Base-by-base conservation (phyloP, 2,888 invertebrate genomes). In the Oasisia sp. region DNA sequence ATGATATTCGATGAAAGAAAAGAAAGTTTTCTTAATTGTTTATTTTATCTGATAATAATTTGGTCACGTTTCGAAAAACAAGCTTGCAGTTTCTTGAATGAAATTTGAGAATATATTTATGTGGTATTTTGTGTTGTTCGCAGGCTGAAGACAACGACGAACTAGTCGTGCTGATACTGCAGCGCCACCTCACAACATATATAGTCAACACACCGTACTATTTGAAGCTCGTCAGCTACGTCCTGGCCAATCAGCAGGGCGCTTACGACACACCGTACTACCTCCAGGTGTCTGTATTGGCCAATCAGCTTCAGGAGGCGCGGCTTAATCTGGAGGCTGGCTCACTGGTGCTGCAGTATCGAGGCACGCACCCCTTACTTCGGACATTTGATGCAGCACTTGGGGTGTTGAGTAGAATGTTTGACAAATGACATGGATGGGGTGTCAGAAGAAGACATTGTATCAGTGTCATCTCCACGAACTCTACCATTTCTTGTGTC, bases 251-350 rank as follows among this genome's bases (percentile, higher is more conserved):
- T 45, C 94, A 94, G 92, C 56, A 90, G 1, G 91, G 91, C 11
- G 91, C 32, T 14, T 92, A 91, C 5, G 92, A 92, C 45, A 74
- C 91, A 5, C 93, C 94, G 14, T 92, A 93, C 92, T 93, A 94
- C 92, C n/a, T 93, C 14, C 32, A 50, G 90, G 38, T 38, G 90
- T 7, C 44, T 0, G 44, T 90, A 8, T 90, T 90, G 56, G 95
- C 95, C 91, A 94, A 94, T 90, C 94, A 95, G 93, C 93, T 96
- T 12, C 92, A 92, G 91, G 95, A 94, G 74, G 93, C 93, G 27
- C 95, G 95, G 32, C 94, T 94, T 92, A 93, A 94, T 89, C 95
- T 95, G 27, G 95, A 96, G 93, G 95, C 96, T 14, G 95, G 95
- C 7, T 94, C 95, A 45, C 94, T 96, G 56, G 92, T n/a, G n/a